These are phyloP conservation scores for Psilopogon haemacephalus DNA, from an alignment of 2,113 vertebrate species.

Conservation along the genomic window DNA sequence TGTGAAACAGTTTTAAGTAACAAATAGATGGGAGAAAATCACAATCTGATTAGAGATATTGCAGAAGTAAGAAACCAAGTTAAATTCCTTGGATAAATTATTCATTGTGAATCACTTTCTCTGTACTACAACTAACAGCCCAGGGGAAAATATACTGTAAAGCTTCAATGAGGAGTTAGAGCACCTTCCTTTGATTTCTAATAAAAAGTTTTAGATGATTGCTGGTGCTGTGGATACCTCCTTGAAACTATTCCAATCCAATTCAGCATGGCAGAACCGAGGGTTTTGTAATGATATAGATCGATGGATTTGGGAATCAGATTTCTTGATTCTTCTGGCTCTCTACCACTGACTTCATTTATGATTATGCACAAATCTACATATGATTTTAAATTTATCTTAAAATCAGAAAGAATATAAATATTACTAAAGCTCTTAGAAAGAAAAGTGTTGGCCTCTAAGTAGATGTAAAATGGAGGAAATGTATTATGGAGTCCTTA, in stretches of 20 bases:
- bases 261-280: neutral
- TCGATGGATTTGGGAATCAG: neutral
- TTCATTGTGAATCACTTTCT: neutral
- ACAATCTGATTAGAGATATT: constrained; percentile 35
- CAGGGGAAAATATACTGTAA: neutral
- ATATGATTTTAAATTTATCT: neutral
- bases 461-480: neutral
- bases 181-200: neutral
- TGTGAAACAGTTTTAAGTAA: neutral
- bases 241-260: neutral
- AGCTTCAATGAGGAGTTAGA: neutral
- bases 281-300: neutral
- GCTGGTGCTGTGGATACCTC: neutral
- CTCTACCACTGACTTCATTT: neutral
- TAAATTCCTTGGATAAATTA: constrained; percentile 14
- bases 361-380: neutral
- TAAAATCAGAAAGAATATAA: neutral
- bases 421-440: neutral
- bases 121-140: neutral
- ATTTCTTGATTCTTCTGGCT: neutral
- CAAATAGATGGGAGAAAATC: constrained; percentile 1
- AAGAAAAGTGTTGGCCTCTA: neutral
- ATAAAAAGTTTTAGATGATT: neutral
- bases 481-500: neutral
- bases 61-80: constrained; percentile 15